These are phyloP conservation scores for Caracal caracal DNA, from an alignment of 2,113 vertebrate genomes.

Conservation along the genomic window DNA sequence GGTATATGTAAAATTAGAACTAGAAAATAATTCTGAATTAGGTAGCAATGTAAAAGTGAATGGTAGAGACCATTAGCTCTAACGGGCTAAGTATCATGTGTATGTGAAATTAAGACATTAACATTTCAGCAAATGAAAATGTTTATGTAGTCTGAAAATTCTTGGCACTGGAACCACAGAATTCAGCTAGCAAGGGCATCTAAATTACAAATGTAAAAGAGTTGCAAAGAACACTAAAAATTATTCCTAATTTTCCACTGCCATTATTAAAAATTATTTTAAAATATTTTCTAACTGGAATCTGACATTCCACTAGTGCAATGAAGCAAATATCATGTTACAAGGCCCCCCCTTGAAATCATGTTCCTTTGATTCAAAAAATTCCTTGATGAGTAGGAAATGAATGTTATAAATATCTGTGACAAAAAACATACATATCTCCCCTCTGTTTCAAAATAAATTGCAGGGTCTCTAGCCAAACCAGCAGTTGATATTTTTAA, in stretches of 20 bases:
- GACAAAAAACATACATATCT: background rate
- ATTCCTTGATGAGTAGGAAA: slow-evolving; percentile 30
- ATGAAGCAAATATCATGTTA: background rate
- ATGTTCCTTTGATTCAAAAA: slow-evolving; percentile 26
- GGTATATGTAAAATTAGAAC: background rate
- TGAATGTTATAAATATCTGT: slow-evolving; percentile 36
- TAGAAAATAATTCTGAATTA: slow-evolving; percentile 52
- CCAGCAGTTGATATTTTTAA: slow-evolving; percentile 42
- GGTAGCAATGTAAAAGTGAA: slow-evolving; percentile 17
- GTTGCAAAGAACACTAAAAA: background rate
- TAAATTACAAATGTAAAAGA: slow-evolving; percentile 37
- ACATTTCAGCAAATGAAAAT: slow-evolving; percentile 61
- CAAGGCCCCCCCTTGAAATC: background rate
- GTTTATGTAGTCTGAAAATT: slow-evolving; percentile 31
- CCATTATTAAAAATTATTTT: slow-evolving; percentile 33
- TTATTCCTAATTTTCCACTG: slow-evolving; percentile 14
- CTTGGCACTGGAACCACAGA: slow-evolving; percentile 39
- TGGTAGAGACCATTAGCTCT: background rate
- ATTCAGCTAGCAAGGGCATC: slow-evolving; percentile 42
- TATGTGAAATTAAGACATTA: slow-evolving; percentile 61
- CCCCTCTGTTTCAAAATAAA: slow-evolving; percentile 18
- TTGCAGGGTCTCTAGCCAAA: slow-evolving; percentile 33
- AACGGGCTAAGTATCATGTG: slow-evolving; percentile 37
- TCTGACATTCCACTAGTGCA: background rate
- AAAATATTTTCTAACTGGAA: slow-evolving; percentile 46